Evolutionary conservation across 1,140 invertebrate genomes (phyloP), one percentile per base, ranked within the genome.

Genomic region (Camponotus floridanus): DNA sequence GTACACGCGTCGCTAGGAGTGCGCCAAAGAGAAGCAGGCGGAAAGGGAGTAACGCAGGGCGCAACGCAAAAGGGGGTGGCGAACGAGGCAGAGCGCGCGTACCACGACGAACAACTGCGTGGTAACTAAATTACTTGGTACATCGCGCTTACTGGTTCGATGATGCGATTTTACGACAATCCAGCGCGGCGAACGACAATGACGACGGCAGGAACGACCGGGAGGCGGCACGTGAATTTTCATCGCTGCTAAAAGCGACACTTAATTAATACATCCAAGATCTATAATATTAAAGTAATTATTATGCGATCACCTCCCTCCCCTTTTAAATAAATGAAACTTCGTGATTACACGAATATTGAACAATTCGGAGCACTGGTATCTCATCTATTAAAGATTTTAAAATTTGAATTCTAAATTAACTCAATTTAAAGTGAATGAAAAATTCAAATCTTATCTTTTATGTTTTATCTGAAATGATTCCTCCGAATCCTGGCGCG

Each of bases 81-180:
- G 73, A 87, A 71, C 62, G 71, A n/a, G 67, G 86, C 45, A 45
- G 68, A 64, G 80, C 57, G 33, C 57, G 33, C 59, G 33, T 33
- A 42, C 59, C 76, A 39, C 67, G 88, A 88, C 91, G 92, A 91
- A 94, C 93, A 94, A 94, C 93, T 94, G 92, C 92, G 93, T 91
- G 92, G 91, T 94, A 94, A 94, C 93, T 92, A 91, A 94, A 94
- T 94, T 94, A 94, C 92, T 92, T 92, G 93, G 90, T 92, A 94
- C 93, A 94, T 93, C 93, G 92, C 93, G 93, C 92, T 94, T 92
- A 93, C 93, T 91, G 93, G 91, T 93, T 92, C 85, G 86, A 81
- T 89, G 91, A 92, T 91, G 88, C 85, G 87, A 92, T 93, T 93
- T 93, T 89, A 90, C 87, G 89, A 87, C 74, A 86, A 92, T 84